A percentile compares a stretch with the other conserved stretches of the same genome.
Conservation (phyloP, 1,140 invertebrate genomes). For the Dryas iulia region DNA sequence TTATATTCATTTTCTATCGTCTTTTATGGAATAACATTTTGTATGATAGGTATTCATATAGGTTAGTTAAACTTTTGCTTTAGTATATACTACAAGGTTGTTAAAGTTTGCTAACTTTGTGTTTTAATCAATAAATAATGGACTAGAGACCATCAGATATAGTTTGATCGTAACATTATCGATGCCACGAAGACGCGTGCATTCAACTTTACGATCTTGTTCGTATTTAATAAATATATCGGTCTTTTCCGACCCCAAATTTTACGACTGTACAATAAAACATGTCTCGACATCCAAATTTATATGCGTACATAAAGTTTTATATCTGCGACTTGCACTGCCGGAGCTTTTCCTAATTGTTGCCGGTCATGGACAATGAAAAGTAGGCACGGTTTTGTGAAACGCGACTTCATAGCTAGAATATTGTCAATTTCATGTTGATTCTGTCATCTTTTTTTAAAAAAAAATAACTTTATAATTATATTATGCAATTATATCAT, state of each 20-base stretch:
- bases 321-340: constrained; percentile 76
- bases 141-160: constrained; percentile 41
- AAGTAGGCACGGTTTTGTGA: constrained; percentile 43
- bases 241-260: constrained; percentile 77
- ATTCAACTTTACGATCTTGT: constrained; percentile 74
- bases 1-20: neutral
- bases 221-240: constrained; percentile 80
- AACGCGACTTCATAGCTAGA: constrained; percentile 27
- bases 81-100: neutral
- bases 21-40: neutral
- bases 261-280: constrained; percentile 78
- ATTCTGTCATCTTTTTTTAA: neutral
- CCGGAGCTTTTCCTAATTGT: constrained; percentile 72
- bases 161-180: constrained; percentile 67
- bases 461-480: neutral
- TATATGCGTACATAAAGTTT: constrained; percentile 80
- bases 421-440: neutral
- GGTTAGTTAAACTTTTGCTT: neutral
- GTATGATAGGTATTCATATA: neutral
- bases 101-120: constrained; percentile 4
- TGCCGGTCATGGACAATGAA: constrained; percentile 69
- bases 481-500: neutral
- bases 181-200: constrained; percentile 71
- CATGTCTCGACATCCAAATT: constrained; percentile 79
- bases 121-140: constrained; percentile 31